Percentiles rank a stretch among this genome's conserved stretches.
These are phyloP conservation scores for Onychostruthus taczanowskii DNA, from an alignment of 2,113 vertebrate species.

Conservation along the genomic window DNA sequence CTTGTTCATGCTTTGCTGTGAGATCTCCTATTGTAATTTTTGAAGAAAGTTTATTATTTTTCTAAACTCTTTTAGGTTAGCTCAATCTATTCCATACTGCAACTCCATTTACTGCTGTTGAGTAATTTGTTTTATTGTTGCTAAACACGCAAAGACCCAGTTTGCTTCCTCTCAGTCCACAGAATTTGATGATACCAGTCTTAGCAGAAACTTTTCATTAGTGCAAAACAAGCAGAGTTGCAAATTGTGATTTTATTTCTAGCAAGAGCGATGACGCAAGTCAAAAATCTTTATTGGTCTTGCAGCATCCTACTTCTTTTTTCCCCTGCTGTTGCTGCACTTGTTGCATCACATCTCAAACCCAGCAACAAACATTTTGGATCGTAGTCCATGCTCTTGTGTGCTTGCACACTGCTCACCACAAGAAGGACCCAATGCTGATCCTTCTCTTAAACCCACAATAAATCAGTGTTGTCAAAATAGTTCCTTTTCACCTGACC, in stretches of 20 bases:
- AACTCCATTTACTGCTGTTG: not conserved
- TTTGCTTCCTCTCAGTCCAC: not conserved
- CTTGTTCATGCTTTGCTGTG: not conserved
- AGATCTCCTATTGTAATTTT: not conserved
- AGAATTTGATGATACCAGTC: not conserved
- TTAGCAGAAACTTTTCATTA: constrained; percentile 13
- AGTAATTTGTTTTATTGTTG: constrained; percentile 6
- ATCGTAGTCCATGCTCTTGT: not conserved
- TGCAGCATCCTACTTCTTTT: not conserved
- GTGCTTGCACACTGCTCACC: not conserved
- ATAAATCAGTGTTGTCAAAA: not conserved
- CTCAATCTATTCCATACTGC: not conserved
- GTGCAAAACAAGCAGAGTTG: not conserved
- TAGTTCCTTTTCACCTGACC: not conserved
- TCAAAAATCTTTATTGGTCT: not conserved
- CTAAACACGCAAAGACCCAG: not conserved
- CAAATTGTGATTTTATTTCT: not conserved
- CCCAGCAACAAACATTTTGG: not conserved
- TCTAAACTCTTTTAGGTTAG: not conserved
- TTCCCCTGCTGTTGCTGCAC: not conserved
- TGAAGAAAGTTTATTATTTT: not conserved
- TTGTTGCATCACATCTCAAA: constrained; percentile 7
- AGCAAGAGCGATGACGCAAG: not conserved
- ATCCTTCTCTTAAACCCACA: not conserved
- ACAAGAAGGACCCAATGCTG: not conserved